A percentile compares a stretch with the other conserved stretches of the same genome.
Evolutionary conservation across 2,797 vertebrate species (phyloP).

Genomic region (Lemur catta): DNA sequence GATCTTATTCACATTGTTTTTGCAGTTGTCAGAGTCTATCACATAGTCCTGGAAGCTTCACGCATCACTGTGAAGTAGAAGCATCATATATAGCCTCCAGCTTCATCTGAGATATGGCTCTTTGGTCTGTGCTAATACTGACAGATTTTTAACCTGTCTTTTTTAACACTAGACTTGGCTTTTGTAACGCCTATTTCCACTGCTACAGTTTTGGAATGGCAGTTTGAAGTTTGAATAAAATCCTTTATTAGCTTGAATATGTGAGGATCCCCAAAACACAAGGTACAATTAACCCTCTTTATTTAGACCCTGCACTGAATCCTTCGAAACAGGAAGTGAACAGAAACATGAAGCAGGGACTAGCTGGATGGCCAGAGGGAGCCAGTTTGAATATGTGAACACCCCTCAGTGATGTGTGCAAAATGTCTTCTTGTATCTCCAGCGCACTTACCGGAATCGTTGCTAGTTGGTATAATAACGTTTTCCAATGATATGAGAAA

Average conservation of each 20-base stretch:
- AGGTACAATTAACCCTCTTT: neutral
- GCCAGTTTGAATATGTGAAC: neutral
- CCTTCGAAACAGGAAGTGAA: rapidly evolving
- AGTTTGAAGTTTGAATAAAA: neutral
- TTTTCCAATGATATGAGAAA: neutral
- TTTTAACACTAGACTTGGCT: neutral
- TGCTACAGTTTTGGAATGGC: neutral
- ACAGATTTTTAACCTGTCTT: neutral
- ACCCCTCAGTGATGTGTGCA: neutral
- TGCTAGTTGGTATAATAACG: neutral
- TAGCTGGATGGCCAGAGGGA: no score
- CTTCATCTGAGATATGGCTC: neutral
- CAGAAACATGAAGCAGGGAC: neutral
- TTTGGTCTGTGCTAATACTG: neutral
- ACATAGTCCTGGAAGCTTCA: neutral
- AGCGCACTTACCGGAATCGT: neutral
- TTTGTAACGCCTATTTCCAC: neutral
- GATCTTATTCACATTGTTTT: neutral
- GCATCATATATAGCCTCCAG: no score
- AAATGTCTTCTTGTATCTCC: neutral
- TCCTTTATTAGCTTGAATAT: neutral
- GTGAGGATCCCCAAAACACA: neutral
- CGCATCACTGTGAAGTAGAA: neutral
- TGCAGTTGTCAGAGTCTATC: neutral
- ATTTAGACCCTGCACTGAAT: rapidly evolving